phyloP scores from a whole-genome alignment of 2,113 vertebrate genomes.

The Brachyhypopomus gauderio region DNA sequence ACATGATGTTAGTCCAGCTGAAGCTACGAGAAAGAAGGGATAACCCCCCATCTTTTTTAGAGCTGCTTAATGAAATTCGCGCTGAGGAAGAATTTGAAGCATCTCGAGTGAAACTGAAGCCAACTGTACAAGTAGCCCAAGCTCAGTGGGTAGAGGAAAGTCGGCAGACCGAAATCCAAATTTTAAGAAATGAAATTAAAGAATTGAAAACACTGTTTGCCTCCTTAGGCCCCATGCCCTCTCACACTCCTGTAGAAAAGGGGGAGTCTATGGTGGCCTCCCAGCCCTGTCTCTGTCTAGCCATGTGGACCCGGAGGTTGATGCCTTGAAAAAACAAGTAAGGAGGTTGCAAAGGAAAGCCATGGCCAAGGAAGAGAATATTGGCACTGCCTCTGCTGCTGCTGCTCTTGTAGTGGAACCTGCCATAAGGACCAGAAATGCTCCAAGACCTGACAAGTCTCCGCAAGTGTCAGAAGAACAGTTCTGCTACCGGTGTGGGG shows the following conservation, averaged over 20 bases:
- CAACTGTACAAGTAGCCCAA: neutral
- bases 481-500: neutral
- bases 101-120: neutral
- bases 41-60: neutral
- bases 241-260: too few species aligned
- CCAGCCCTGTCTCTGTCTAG: neutral
- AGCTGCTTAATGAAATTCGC: constrained; percentile 23
- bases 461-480: neutral
- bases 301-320: neutral
- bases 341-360: neutral
- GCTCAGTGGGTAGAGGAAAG: constrained; percentile 2
- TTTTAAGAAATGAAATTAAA: neutral
- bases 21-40: constrained; percentile 3
- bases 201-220: neutral
- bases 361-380: neutral
- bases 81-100: constrained; percentile 30
- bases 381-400: neutral
- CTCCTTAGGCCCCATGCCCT: too few species aligned
- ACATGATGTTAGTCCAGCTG: constrained; percentile 21
- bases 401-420: neutral
- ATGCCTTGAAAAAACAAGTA: constrained; percentile 4
- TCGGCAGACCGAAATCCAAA: neutral
- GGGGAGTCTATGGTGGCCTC: too few species aligned
- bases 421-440: neutral
- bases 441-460: neutral